phyloP scores from a whole-genome alignment of 2,888 invertebrate species.

The Brachyptera putata region DNA sequence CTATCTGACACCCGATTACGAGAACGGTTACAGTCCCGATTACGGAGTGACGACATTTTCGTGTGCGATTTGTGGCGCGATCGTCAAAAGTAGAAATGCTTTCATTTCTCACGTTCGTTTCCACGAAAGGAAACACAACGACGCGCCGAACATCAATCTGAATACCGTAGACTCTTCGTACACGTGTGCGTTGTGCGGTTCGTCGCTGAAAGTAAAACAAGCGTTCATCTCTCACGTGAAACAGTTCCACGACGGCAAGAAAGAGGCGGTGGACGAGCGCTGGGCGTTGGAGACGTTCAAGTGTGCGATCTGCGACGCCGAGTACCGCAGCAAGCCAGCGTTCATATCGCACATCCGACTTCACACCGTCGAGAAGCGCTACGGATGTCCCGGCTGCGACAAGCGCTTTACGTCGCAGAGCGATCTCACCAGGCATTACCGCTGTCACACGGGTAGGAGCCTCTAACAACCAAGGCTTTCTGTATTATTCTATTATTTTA shows the following conservation, averaged over 20 bases:
- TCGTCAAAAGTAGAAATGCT: background rate
- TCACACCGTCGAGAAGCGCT: background rate
- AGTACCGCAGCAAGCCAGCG: background rate
- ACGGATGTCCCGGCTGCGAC: background rate
- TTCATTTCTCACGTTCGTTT: background rate
- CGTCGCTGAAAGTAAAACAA: background rate
- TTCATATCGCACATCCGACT: background rate
- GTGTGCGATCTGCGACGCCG: constrained; percentile 7
- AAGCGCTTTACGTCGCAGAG: constrained; percentile 4
- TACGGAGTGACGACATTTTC: no score
- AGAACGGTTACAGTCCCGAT: background rate
- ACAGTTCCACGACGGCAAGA: background rate
- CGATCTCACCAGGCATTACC: background rate
- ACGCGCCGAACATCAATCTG: background rate
- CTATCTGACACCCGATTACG: no score
- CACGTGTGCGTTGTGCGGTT: background rate
- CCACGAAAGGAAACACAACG: background rate
- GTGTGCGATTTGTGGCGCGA: background rate
- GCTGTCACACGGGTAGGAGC: constrained; percentile 5
- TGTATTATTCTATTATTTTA: no score
- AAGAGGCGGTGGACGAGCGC: background rate
- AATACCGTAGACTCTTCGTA: background rate
- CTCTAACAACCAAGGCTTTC: no score
- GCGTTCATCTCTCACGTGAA: background rate
- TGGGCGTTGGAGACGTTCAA: no score